phyloP scores from a whole-genome alignment of 2,888 invertebrate genomes.

The Gisinianus flammeolus region DNA sequence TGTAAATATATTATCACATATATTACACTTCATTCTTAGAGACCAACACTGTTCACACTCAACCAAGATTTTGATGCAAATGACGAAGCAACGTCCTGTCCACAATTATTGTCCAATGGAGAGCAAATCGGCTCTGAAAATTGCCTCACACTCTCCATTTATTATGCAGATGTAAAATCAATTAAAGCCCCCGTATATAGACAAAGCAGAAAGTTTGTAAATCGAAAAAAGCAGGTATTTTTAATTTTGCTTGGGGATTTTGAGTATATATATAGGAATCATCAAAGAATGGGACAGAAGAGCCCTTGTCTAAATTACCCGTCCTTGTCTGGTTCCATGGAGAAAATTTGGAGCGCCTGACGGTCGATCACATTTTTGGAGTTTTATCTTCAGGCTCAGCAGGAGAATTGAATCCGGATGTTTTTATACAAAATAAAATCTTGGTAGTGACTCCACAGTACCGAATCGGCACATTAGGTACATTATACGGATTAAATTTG shows the following conservation, averaged over 20 bases:
- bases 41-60: slow-evolving; percentile 45
- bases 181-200: not conserved
- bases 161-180: slow-evolving; percentile 36
- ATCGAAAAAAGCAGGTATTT: not conserved
- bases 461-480: slow-evolving; percentile 53
- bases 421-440: slow-evolving; percentile 49
- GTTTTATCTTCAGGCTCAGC: slow-evolving; percentile 48
- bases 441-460: slow-evolving; percentile 56
- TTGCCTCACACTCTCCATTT: slow-evolving; percentile 49
- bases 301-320: slow-evolving; percentile 42
- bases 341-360: slow-evolving; percentile 42
- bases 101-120: slow-evolving; percentile 45
- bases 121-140: slow-evolving; percentile 45
- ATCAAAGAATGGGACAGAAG: slow-evolving; percentile 15
- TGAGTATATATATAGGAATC: not conserved
- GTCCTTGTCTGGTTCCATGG: slow-evolving; percentile 57
- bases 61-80: slow-evolving; percentile 44
- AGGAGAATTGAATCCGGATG: slow-evolving; percentile 45
- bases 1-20: not conserved
- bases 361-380: slow-evolving; percentile 24
- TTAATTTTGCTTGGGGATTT: not conserved
- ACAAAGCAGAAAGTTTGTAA: not conserved
- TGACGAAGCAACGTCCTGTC: slow-evolving; percentile 45
- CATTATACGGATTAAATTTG: not conserved
- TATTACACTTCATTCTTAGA: slow-evolving; percentile 30